Base-by-base conservation (phyloP, 2,888 invertebrate species). In the Macroteleia sp. region DNA sequence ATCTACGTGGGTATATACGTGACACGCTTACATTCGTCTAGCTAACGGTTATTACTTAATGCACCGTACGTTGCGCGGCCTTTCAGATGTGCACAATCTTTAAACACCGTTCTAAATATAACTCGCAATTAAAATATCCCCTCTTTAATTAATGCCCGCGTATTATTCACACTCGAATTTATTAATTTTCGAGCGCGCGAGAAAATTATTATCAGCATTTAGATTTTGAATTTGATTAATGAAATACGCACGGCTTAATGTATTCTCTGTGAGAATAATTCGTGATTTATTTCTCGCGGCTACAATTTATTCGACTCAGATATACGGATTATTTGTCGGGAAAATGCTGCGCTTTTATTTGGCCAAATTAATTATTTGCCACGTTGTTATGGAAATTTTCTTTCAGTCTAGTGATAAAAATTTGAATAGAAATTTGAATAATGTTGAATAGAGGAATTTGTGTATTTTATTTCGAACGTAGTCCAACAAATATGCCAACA, bases 31-130 rank as follows among this genome's bases (percentile, higher is more conserved):
- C 75, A 50, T 59, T 75, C 77, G 69, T 59, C 67, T 66, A 69
- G 66, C 61, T 77, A 77, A 80, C 80, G 71, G 77, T 80, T 80
- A 80, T 77, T 77, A 80, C 75, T 74, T 67, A 80, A 77, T 59
- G 67, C 70, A 80, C 39, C 67, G 67, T 67, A 73, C 71, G 48
- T 44, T 48, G 57, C 46, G 69, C 69, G 69, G 62, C 61, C 62
- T 67, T 54, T 74, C 66, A 75, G 75, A 75, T 67, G 75, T 52
- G 52, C 54, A 34, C 75, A 66, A 67, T 75, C 66, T 56, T 61
- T 61, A 46, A 42, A 9, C 67, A 59, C 39, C 50, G 22, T 44
- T 59, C 61, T 67, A 66, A 52, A 67, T 67, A 61, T 67, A 75
- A 50, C 74, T 50, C 17, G 52, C 41, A 67, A 67, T 75, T 75